These are phyloP conservation scores for Arctocebus calabarensis DNA, from an alignment of 2,797 vertebrate genomes.

Conservation along the genomic window DNA sequence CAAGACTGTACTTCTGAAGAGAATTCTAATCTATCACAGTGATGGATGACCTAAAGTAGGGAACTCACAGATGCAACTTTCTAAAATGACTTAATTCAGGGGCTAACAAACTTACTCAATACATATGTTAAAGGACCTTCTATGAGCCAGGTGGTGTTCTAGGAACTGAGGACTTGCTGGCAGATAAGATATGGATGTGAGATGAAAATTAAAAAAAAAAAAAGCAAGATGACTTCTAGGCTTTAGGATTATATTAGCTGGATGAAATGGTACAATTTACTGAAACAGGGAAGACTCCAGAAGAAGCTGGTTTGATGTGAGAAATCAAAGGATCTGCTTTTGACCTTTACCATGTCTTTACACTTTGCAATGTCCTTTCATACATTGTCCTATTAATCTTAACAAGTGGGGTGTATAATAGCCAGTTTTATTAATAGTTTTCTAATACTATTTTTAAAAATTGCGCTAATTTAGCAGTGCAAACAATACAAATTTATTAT, in stretches of 20 bases:
- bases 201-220: background rate
- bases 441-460: background rate
- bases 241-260: background rate
- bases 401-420: background rate
- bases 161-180: background rate
- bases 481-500: background rate
- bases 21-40: background rate
- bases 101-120: background rate
- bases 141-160: background rate
- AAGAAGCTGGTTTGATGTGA: background rate
- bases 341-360: background rate
- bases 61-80: background rate
- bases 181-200: background rate
- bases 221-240: background rate
- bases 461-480: background rate
- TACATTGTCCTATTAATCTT: background rate
- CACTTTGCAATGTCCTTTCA: background rate
- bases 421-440: background rate
- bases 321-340: background rate
- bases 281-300: background rate
- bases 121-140: background rate
- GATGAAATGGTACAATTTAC: background rate
- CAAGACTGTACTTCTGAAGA: background rate
- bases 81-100: background rate
- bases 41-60: background rate